A percentile compares a stretch with the other conserved stretches of the same genome.
phyloP scores from a whole-genome alignment of 2,888 invertebrate genomes.

The Hirtodrosophila histrioides region DNA sequence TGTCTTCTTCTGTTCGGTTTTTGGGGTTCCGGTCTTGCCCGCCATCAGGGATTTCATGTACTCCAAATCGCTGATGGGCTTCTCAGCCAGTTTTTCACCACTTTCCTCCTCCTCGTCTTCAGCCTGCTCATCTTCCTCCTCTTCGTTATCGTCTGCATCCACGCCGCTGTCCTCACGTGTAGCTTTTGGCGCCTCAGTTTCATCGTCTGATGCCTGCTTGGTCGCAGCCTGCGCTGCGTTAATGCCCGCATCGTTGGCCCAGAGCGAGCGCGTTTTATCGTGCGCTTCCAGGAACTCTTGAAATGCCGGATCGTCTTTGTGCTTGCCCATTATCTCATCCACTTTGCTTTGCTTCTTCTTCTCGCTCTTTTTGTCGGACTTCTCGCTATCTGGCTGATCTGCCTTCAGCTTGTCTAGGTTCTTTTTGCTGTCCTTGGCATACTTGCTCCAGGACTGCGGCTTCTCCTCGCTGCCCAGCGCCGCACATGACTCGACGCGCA shows the following conservation, averaged over 20 bases:
- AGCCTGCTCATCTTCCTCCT: constrained; percentile 66
- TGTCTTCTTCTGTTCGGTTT: background rate
- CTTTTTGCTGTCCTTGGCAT: constrained; percentile 91
- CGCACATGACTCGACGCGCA: constrained; percentile 91
- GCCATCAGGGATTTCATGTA: constrained; percentile 90
- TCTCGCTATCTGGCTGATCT: constrained; percentile 83
- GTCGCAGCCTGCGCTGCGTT: constrained; percentile 62
- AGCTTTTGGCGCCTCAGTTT: constrained; percentile 8
- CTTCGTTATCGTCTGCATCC: constrained; percentile 83
- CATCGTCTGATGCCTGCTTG: constrained; percentile 67
- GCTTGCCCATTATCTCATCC: constrained; percentile 89
- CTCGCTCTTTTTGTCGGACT: constrained; percentile 79
- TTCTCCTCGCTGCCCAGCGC: constrained; percentile 89
- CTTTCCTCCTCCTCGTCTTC: constrained; percentile 83
- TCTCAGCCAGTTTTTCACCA: constrained; percentile 87
- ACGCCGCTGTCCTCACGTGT: constrained; percentile 80
- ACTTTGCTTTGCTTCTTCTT: constrained; percentile 85
- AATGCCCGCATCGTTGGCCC: constrained; percentile 86
- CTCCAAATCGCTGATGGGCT: constrained; percentile 91
- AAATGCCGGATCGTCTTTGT: constrained; percentile 95
- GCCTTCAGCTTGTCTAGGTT: constrained; percentile 47
- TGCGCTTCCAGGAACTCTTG: constrained; percentile 95
- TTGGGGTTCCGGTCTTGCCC: constrained; percentile 43
- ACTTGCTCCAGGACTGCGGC: constrained; percentile 97
- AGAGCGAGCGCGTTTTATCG: constrained; percentile 86